A percentile compares a stretch with the other conserved stretches of the same genome.
Conservation (phyloP, 2,888 invertebrate species). For the Liposcelis brunnea region DNA sequence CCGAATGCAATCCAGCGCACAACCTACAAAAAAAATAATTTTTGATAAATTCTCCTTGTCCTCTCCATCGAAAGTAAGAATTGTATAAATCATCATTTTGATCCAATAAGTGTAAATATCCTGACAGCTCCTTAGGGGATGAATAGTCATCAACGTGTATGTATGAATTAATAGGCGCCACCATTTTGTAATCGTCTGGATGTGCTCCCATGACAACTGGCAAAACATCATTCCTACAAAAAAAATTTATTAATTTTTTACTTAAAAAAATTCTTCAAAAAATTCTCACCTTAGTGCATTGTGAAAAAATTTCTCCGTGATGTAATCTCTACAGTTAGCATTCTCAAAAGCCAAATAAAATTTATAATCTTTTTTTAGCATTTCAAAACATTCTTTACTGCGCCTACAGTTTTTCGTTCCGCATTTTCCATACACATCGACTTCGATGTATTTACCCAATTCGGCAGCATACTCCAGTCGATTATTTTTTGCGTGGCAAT, state of each 20-base stretch:
- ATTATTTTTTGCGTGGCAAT: slow-evolving; percentile 32
- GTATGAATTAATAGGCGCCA: slow-evolving; percentile 29
- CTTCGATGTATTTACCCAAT: slow-evolving; percentile 37
- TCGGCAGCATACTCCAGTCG: slow-evolving; percentile 36
- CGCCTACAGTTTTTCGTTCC: slow-evolving; percentile 19
- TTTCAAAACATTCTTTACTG: slow-evolving; percentile 26
- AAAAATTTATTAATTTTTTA: too few species aligned
- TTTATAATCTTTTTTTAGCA: slow-evolving; percentile 32
- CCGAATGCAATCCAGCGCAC: slow-evolving; percentile 31
- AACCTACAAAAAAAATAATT: slow-evolving; percentile 38
- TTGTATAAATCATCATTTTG: slow-evolving; percentile 31
- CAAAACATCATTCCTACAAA: slow-evolving; percentile 30
- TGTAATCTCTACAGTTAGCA: slow-evolving; percentile 36
- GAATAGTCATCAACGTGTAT: slow-evolving; percentile 37
- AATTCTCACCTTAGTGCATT: slow-evolving; percentile 19
- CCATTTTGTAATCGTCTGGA: slow-evolving; percentile 29
- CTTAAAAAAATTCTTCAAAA: too few species aligned
- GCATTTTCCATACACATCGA: slow-evolving; percentile 32
- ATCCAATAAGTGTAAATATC: slow-evolving; percentile 30
- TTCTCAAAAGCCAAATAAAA: slow-evolving; percentile 38
- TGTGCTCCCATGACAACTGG: slow-evolving; percentile 35
- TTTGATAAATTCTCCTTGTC: slow-evolving; percentile 30
- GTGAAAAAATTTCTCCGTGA: slow-evolving; percentile 37
- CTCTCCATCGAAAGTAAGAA: slow-evolving; percentile 40
- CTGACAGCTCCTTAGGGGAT: slow-evolving; percentile 30